Base-by-base conservation (phyloP, 2,113 vertebrate genomes). In the Anoplopoma fimbria region DNA sequence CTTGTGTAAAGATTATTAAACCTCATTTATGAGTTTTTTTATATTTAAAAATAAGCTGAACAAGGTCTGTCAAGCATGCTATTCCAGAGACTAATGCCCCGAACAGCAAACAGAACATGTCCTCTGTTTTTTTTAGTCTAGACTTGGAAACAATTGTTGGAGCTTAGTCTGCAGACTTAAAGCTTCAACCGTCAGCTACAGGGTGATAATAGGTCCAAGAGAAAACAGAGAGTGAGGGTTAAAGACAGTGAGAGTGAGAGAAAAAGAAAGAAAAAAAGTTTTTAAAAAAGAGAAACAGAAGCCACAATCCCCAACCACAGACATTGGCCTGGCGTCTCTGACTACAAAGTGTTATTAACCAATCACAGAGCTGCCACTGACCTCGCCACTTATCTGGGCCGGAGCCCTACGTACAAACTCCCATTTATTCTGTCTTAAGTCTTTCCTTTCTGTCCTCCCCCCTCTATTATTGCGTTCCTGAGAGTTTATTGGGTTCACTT, bases 331-430 rank as follows among this genome's bases (percentile, higher is more conserved):
- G 84, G 79, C 83, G 62, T 88, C 87, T 75, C 58, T 74, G 33
- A 79, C 71, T 73, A 76, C 49, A 75, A 82, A 85, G 75, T 65
- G 75, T 85, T 73, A 84, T 82, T 72, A 86, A 75, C 72, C 83
- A 84, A 82, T 88, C 77, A 87, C n/a, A 73, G 72, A 72, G 82
- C 72, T 77, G 75, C 73, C 64, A 47, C 78, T 81, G 87, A 84
- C 81, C 75, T 70, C 53, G 69, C 81, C 83, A 72, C 81, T 87
- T 38, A 81, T 85, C 81, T 88, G 76, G 65, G 81, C 76, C 29
- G 0, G 33, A 79, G 19, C 63, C 64, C 38, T 31, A n/a, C 72
- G 58, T 57, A 45, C 13, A 79, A 70, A 47, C 40, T 65, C 68
- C 25, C 57, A 73, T 82, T 84, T 69, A 88, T 77, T 51, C 51